Evolutionary conservation across 1,140 invertebrate genomes (phyloP).

Genomic region (Nebria ingens): DNA sequence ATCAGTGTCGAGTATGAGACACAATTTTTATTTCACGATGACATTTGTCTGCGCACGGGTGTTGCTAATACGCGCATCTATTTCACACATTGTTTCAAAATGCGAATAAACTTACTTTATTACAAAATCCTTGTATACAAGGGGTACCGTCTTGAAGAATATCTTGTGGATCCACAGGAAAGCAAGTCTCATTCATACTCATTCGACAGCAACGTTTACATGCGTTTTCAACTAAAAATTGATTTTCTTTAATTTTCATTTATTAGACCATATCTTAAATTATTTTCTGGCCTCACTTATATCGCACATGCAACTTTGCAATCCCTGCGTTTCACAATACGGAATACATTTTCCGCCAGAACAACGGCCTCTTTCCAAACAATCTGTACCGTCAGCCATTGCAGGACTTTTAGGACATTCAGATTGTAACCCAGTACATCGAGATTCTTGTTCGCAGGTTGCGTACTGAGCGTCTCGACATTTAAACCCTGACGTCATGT

Average conservation of each 20-base stretch:
- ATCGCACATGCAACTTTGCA: constrained; percentile 92
- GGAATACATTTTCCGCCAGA: constrained; percentile 76
- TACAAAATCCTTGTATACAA: constrained; percentile 92
- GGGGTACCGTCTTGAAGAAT: constrained; percentile 87
- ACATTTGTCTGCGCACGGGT: no score
- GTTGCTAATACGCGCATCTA: no score
- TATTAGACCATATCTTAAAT: no score
- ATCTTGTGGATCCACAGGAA: constrained; percentile 75
- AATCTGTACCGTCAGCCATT: constrained; percentile 78
- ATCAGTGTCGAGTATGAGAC: no score
- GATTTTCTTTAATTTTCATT: no score
- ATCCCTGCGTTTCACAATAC: constrained; percentile 84
- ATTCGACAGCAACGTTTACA: constrained; percentile 85
- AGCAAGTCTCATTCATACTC: constrained; percentile 83
- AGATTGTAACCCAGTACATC: constrained; percentile 59
- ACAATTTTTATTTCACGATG: no score
- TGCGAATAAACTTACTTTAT: constrained; percentile 57
- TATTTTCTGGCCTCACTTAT: constrained; percentile 49
- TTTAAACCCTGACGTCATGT: constrained; percentile 65
- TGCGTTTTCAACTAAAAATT: constrained; percentile 62
- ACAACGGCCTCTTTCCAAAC: constrained; percentile 81
- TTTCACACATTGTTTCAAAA: no score
- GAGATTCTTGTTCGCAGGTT: constrained; percentile 81
- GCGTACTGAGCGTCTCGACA: constrained; percentile 80
- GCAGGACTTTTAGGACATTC: constrained; percentile 71